These are phyloP conservation scores for Bagarius yarrelli DNA, from an alignment of 2,113 vertebrate genomes.

Conservation along the genomic window DNA sequence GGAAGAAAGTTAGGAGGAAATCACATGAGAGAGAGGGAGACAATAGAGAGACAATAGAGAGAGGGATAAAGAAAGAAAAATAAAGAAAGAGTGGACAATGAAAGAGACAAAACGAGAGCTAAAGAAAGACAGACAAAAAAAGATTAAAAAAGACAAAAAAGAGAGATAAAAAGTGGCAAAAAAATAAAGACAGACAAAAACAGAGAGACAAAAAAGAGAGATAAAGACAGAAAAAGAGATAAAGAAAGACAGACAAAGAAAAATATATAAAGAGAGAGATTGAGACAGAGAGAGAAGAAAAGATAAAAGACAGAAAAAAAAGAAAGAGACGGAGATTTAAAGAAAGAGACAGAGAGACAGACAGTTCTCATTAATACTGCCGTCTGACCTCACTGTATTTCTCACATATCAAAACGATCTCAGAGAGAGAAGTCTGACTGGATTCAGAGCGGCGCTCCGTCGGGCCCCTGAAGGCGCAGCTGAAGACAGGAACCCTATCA, in stretches of 20 bases:
- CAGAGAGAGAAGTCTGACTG: conserved; percentile 14
- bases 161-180: no score
- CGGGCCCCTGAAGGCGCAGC: conserved; percentile 29
- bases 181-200: no score
- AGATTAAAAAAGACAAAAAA: no score
- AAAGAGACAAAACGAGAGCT: no score
- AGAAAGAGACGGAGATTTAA: not conserved
- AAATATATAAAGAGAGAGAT: not conserved
- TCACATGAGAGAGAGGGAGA: no score
- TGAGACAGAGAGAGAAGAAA: not conserved
- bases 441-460: conserved; percentile 62
- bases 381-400: conserved; percentile 61
- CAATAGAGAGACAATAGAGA: no score
- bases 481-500: conserved; percentile 59
- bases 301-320: not conserved
- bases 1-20: no score
- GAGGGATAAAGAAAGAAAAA: no score
- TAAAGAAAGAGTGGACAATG: no score
- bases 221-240: no score
- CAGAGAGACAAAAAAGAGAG: no score
- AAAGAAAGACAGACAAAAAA: no score
- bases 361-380: conserved; percentile 48
- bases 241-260: not conserved
- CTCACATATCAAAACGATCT: conserved; percentile 66
- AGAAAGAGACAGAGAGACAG: not conserved